Evolutionary conservation across 2,888 invertebrate genomes (phyloP), one percentile per base, ranked within the genome.

Genomic region (Campoplex nolae): DNA sequence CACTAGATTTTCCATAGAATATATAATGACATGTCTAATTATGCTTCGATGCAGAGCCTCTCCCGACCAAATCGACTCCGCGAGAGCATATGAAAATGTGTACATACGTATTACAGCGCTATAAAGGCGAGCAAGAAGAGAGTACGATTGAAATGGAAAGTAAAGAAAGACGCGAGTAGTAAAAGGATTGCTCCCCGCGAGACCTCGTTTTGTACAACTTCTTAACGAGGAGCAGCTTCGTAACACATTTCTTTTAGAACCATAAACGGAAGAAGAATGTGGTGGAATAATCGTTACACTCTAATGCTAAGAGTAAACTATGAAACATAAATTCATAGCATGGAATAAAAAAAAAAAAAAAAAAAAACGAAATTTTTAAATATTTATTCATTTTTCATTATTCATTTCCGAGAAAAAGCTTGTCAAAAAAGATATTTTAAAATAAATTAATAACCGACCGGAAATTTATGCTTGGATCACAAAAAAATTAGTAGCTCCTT

Each of bases 131-230:
- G 54, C 54, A 54, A 42, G 58, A 45, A 51, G 58, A n/a, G 68
- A 58, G 48, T 32, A 32, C 74, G 58, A 42, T 62, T 1, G 75
- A 76, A 76, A 76, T 65, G 76, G 65, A 76, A 76, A 76, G 76
- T 76, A 54, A 76, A 62, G 76, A 48, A 45, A 76, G 65, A 76
- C 32, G 35, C 58, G 42, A 42, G 48, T n/a, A 51, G 84, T 35
- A 85, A 85, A 68, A 75, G 48, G 74, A 65, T 45, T 16, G 58
- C 56, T 75, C 28, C 42, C 35, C 58, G 8, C 58, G 28, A 58
- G 75, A 78, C 91, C 87, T 65, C 65, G 80, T 84, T 89, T 91
- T 91, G 90, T 84, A 90, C 88, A 91, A 92, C 88, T 90, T 86
- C 88, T 80, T 78, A 89, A 62, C 54, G 45, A 75, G 74, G 87